Percentiles rank a stretch among this genome's conserved stretches.
Evolutionary conservation across 1,140 invertebrate genomes (phyloP).

Genomic region (Phymastichus coffea): DNA sequence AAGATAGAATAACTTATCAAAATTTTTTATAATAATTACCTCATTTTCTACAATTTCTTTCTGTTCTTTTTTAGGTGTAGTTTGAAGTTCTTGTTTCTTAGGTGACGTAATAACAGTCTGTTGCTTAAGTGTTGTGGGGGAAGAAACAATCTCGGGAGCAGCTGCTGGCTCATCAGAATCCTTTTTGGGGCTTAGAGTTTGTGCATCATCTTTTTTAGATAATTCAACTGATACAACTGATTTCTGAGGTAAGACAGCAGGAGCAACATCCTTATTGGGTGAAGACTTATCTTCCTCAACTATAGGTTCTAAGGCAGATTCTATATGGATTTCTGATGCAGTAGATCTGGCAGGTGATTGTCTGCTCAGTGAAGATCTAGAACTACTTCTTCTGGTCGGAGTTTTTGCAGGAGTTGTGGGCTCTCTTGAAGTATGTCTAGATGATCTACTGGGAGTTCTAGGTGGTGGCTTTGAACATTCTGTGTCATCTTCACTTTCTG

Average conservation of each 20-base stretch:
- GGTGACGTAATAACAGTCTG: neutral
- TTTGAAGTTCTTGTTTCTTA: conserved; percentile 16
- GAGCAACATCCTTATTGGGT: conserved; percentile 2
- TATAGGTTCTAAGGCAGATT: conserved; percentile 29
- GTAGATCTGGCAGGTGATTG: conserved; percentile 37
- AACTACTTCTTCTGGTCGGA: conserved; percentile 34
- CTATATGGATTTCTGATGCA: conserved; percentile 33
- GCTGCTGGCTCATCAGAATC: neutral
- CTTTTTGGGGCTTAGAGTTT: conserved; percentile 16
- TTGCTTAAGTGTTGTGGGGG: conserved; percentile 11
- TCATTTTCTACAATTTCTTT: too few species aligned
- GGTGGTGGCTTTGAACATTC: conserved; percentile 41
- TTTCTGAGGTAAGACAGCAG: conserved; percentile 1
- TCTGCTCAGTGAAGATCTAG: conserved; percentile 30
- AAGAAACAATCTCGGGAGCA: neutral
- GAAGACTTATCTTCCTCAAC: conserved; percentile 30
- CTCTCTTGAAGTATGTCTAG: conserved; percentile 37
- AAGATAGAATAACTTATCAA: too few species aligned
- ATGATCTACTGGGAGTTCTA: conserved; percentile 45
- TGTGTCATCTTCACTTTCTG: conserved; percentile 30
- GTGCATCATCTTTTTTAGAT: neutral
- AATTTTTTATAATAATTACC: too few species aligned
- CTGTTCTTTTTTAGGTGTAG: conserved; percentile 13
- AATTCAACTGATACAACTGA: neutral
- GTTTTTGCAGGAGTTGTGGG: conserved; percentile 39